Evolutionary conservation across 2,113 vertebrate species (phyloP), one percentile per base, ranked within the genome.

Genomic region (Lampris megalopsis): DNA sequence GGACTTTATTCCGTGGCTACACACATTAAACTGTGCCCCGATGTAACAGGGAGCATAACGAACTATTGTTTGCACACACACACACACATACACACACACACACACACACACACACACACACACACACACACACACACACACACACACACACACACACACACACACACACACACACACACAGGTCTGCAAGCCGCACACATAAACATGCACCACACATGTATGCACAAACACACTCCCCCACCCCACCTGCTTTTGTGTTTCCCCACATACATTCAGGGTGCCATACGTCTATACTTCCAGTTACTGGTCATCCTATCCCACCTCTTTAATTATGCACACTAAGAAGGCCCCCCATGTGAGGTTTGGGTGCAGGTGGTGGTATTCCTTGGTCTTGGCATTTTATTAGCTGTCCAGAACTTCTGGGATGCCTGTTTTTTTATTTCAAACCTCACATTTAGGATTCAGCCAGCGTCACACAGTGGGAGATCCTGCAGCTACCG

Each of bases 271-370:
- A 82, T 78, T 71, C 70, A 82, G 79, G 68, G 37, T 48, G 80
- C 72, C 35, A 52, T 83, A 69, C 66, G 63, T 76, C 86, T 87
- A 88, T 91, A 90, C 74, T 84, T 90, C 82, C 77, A 66, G 75
- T 68, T 75, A 61, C 87, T 63, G 90, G 93, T 91, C 85, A 95
- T 74, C 67, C 84, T 86, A 94, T 92, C 91, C 88, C 71, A 65
- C 81, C 63, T 73, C 74, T 88, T 95, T 83, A 94, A 94, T 94
- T 92, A 95, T 94, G 92, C 84, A 94, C 76, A 83, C 53, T 78
- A 84, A 81, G 83, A 92, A 87, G 90, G 88, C 69, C 89, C 92
- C 87, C 91, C 71, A 81, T 90, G 84, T 83, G 89, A 90, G 89
- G 73, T 87, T 70, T 86, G 74, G 66, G 64, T 83, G 87, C 77